These are phyloP conservation scores for Cataglyphis livida DNA, from an alignment of 2,888 invertebrate species.

Conservation along the genomic window DNA sequence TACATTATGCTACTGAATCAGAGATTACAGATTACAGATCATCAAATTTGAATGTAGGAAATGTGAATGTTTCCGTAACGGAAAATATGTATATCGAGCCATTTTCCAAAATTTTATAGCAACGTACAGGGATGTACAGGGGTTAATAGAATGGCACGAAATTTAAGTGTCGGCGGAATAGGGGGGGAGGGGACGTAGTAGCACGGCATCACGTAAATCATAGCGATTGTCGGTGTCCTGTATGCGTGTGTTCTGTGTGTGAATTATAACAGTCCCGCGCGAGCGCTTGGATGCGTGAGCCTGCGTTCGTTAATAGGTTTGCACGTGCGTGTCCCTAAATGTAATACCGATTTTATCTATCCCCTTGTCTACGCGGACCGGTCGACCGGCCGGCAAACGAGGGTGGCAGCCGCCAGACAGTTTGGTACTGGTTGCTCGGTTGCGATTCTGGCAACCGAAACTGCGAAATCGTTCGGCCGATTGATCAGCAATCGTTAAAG, in stretches of 20 bases:
- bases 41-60: slow-evolving; percentile 6
- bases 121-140: background rate
- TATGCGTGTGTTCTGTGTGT: slow-evolving; percentile 28
- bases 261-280: slow-evolving; percentile 38
- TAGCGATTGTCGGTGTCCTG: slow-evolving; percentile 49
- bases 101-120: slow-evolving; percentile 30
- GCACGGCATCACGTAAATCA: slow-evolving; percentile 68
- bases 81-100: background rate
- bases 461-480: slow-evolving; percentile 63
- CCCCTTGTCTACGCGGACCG: slow-evolving; percentile 68
- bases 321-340: slow-evolving; percentile 77
- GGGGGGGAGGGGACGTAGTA: background rate
- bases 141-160: slow-evolving; percentile 43
- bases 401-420: slow-evolving; percentile 65
- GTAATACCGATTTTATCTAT: slow-evolving; percentile 82
- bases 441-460: slow-evolving; percentile 63
- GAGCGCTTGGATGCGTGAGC: slow-evolving; percentile 57
- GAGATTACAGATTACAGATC: background rate
- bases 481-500: slow-evolving; percentile 62
- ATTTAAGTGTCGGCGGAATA: background rate
- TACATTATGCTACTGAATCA: background rate
- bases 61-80: background rate
- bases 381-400: slow-evolving; percentile 15
- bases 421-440: slow-evolving; percentile 71
- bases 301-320: slow-evolving; percentile 77